Percentiles rank a stretch among this genome's conserved stretches.
These are phyloP conservation scores for Anoplopoma fimbria DNA, from an alignment of 2,113 vertebrate species.

Conservation along the genomic window DNA sequence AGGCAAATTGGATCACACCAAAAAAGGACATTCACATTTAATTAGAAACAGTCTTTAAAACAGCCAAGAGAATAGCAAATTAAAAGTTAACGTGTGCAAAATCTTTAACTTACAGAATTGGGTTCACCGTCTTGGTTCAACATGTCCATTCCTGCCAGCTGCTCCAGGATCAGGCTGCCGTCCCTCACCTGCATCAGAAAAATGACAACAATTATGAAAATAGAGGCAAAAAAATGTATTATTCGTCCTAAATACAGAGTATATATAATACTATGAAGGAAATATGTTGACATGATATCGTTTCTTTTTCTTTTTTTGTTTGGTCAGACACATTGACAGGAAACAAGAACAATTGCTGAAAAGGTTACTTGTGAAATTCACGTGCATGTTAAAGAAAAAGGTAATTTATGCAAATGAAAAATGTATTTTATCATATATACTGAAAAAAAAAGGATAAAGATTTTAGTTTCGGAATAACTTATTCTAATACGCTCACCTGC, in stretches of 20 bases:
- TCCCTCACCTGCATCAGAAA: constrained; percentile 55
- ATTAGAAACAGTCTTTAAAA: no score
- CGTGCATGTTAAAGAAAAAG: no score
- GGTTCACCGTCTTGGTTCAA: constrained; percentile 65
- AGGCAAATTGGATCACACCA: no score
- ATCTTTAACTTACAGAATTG: constrained; percentile 61
- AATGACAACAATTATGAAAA: background rate
- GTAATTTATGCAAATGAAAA: no score
- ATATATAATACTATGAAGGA: background rate
- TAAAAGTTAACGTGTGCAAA: no score
- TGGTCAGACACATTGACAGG: no score
- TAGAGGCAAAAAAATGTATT: background rate
- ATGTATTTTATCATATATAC: no score
- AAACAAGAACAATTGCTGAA: background rate
- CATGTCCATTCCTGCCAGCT: constrained; percentile 73
- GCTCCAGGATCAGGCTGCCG: constrained; percentile 72
- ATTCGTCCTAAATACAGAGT: background rate
- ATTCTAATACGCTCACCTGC: constrained; percentile 83
- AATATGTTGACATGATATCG: background rate
- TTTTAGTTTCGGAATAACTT: background rate
- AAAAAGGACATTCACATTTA: no score
- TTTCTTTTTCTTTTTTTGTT: background rate
- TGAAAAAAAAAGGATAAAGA: background rate
- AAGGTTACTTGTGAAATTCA: no score
- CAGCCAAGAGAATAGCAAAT: no score